A percentile compares a stretch with the other conserved stretches of the same genome.
phyloP scores from a whole-genome alignment of 2,797 vertebrate species.

The Pseudopleuronectes americanus region DNA sequence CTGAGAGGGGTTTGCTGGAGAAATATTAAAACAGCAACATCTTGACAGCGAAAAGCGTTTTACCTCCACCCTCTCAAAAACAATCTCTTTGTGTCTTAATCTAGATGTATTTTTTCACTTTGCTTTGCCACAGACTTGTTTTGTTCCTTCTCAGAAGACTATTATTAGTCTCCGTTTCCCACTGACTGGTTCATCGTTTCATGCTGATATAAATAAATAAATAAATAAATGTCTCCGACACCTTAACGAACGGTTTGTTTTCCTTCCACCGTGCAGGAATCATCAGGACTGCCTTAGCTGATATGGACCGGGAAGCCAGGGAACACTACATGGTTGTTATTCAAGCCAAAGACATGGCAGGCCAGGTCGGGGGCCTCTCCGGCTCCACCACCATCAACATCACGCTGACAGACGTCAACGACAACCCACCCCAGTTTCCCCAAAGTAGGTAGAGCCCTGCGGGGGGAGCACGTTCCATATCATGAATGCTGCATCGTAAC shows the following conservation, averaged over 20 bases:
- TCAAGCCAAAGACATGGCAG: conserved; percentile 99
- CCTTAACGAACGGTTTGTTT: background rate
- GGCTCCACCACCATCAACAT: conserved; percentile 97
- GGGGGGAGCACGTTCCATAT: background rate
- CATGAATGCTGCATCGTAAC: no score
- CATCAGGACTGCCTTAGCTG: conserved; percentile 96
- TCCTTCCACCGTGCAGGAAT: conserved; percentile 82
- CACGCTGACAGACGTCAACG: conserved; percentile 96
- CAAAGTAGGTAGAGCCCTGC: conserved; percentile 87
- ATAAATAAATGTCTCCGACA: background rate
- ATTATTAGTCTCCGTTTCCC: background rate
- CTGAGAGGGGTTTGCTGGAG: no score
- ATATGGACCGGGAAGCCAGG: conserved; percentile 98
- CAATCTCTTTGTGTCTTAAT: background rate
- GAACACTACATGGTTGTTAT: conserved; percentile 98
- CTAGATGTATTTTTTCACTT: background rate
- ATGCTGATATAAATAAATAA: background rate
- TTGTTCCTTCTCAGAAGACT: background rate
- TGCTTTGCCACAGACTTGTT: background rate
- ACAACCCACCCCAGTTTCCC: conserved; percentile 97
- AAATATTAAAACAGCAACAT: conserved; percentile 1
- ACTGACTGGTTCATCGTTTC: background rate
- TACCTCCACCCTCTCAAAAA: background rate
- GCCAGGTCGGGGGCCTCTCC: conserved; percentile 96
- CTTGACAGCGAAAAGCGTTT: background rate